Conservation (phyloP, 2,888 invertebrate species). For the Dolichomitus sp. region DNA sequence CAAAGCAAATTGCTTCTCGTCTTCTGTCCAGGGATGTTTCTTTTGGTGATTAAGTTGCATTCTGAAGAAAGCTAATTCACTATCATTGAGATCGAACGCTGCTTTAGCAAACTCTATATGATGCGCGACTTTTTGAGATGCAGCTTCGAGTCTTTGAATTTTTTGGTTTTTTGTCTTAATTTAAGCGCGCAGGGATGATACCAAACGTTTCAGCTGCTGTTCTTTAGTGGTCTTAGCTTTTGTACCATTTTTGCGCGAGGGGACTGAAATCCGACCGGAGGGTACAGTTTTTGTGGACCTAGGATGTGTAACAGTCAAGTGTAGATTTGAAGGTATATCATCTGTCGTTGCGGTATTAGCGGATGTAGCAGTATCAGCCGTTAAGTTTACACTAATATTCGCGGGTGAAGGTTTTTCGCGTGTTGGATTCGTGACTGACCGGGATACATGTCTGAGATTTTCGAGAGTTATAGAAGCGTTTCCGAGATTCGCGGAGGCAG, state of each 20-base stretch:
- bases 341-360: too few relatives aligned
- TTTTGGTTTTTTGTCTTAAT: not conserved
- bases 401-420: too few relatives aligned
- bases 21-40: slow-evolving; percentile 67
- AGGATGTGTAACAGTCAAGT: too few relatives aligned
- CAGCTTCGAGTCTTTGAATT: not conserved
- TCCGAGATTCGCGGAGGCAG: too few relatives aligned
- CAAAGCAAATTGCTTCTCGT: slow-evolving; percentile 56
- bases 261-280: too few relatives aligned
- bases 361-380: too few relatives aligned
- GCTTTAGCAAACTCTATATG: not conserved
- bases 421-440: too few relatives aligned
- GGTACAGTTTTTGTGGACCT: too few relatives aligned
- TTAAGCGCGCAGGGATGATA: not conserved
- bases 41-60: slow-evolving; percentile 66
- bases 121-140: not conserved
- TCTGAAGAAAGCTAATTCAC: slow-evolving; percentile 60
- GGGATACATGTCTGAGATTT: too few relatives aligned
- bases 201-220: not conserved
- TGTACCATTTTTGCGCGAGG: not conserved
- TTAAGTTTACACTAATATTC: too few relatives aligned
- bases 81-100: not conserved
- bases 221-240: not conserved
- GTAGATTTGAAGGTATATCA: too few relatives aligned
- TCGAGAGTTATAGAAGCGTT: too few relatives aligned